Evolutionary conservation across 2,113 vertebrate genomes (phyloP), one percentile per base, ranked within the genome.

Genomic region (Cebidichthys violaceus): DNA sequence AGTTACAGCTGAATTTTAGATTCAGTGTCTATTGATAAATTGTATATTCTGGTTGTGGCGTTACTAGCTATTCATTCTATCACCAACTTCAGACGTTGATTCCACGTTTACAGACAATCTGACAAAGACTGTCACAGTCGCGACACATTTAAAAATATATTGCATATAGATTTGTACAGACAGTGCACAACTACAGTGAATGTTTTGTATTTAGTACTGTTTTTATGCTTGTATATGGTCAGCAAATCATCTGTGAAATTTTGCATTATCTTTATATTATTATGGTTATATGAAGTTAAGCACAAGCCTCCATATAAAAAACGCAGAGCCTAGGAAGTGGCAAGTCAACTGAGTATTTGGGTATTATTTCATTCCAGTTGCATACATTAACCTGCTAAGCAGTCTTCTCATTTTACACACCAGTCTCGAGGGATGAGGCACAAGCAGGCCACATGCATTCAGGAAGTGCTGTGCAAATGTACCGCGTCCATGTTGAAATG

Each of bases 331-430:
- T 85, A 50, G 66, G 75, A 84, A 86, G 88, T 68, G 43, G 41
- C 82, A 80, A 75, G 82, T 77, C 78, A 87, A 55, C 89, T 69
- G 77, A 90, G 84, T 90, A 79, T 92, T 85, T 93, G 90, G 94
- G 91, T 93, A 92, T 93, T 92, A 91, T 93, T 93, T 94, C 88
- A 94, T 93, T 92, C 89, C 80, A 91, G 92, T 91, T 90, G 94
- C 93, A 95, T 95, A 95, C 91, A 95, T 95, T 95, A 95, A 94
- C 93, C 89, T 90, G 93, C 92, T 90, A 91, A 90, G 80, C 85
- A 89, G 92, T 92, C 86, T 50, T 93, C 93, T 96, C 91, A 50
- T 86, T 94, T 95, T 94, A 92, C 94, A 88, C 89, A 85, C 83
- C 60, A 61, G 86, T 90, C 90, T 89, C 92, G 60, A 82, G 84